phyloP scores from a whole-genome alignment of 2,797 vertebrate species.

The Merluccius polli region DNA sequence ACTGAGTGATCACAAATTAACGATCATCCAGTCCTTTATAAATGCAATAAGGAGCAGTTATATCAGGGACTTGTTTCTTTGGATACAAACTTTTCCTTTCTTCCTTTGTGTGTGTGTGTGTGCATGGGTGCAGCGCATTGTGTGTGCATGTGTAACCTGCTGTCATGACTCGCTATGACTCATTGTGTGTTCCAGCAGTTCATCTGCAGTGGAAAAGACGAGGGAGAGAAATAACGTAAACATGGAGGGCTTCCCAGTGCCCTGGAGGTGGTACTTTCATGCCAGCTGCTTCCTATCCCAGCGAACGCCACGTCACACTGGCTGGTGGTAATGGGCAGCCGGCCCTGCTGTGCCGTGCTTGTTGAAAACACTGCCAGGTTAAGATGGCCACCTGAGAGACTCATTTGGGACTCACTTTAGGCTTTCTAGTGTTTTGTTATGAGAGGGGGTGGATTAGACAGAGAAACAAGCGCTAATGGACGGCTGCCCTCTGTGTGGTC shows the following conservation, averaged over 20 bases:
- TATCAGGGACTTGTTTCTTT: not conserved
- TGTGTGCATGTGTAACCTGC: not conserved
- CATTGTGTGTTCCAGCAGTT: not conserved
- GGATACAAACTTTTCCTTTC: not conserved
- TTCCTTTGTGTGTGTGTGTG: not conserved
- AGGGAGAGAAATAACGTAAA: not conserved
- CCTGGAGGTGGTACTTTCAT: not conserved
- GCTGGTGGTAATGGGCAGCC: not conserved
- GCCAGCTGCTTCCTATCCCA: not conserved
- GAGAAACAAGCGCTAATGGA: not conserved
- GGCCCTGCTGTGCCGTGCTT: not conserved
- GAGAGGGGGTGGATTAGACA: not conserved
- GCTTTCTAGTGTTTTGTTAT: not conserved
- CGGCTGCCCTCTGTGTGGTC: not conserved
- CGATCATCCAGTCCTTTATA: not conserved
- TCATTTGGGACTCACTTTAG: not conserved
- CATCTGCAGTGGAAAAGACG: slow-evolving; percentile 17
- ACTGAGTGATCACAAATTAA: not conserved
- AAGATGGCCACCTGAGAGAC: not conserved
- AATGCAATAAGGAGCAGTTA: not conserved
- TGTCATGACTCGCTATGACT: slow-evolving; percentile 18
- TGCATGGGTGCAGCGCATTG: not conserved
- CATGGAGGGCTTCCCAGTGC: not conserved
- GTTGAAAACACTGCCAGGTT: not conserved
- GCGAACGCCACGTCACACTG: not conserved